Percentiles rank a stretch among this genome's conserved stretches.
Conservation (phyloP, 2,888 invertebrate species). For the Acronicta psi region DNA sequence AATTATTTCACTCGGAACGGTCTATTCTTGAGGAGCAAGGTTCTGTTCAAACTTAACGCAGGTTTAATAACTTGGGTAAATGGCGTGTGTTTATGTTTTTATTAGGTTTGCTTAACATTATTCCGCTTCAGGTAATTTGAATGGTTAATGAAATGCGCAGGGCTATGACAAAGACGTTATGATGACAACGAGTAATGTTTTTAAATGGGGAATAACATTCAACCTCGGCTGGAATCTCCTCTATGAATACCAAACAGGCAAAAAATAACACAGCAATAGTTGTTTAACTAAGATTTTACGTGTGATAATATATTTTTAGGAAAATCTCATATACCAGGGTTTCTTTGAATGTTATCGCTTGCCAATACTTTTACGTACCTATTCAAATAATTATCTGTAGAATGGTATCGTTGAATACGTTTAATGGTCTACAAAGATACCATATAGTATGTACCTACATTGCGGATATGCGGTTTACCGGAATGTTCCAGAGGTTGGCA, state of each 20-base stretch:
- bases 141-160: constrained; percentile 40
- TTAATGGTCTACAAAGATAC: no score
- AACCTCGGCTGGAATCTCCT: constrained; percentile 1
- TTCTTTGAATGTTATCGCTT: no score
- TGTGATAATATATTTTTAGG: no score
- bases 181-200: constrained; percentile 15
- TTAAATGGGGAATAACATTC: constrained; percentile 10
- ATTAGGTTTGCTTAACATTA: constrained; percentile 38
- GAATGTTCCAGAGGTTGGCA: no score
- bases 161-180: constrained; percentile 31
- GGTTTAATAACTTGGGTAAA: constrained; percentile 47
- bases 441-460: no score
- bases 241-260: constrained; percentile 16
- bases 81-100: constrained; percentile 45
- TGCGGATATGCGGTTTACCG: no score
- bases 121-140: constrained; percentile 27
- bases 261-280: constrained; percentile 4
- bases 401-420: no score
- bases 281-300: constrained; percentile 3
- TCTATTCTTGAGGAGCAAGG: constrained; percentile 31
- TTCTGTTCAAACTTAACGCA: constrained; percentile 31
- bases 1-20: constrained; percentile 40
- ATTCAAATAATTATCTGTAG: no score
- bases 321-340: no score
- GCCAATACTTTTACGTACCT: no score